These are phyloP conservation scores for Fratercula arctica DNA, from an alignment of 2,797 vertebrate species.

Conservation along the genomic window DNA sequence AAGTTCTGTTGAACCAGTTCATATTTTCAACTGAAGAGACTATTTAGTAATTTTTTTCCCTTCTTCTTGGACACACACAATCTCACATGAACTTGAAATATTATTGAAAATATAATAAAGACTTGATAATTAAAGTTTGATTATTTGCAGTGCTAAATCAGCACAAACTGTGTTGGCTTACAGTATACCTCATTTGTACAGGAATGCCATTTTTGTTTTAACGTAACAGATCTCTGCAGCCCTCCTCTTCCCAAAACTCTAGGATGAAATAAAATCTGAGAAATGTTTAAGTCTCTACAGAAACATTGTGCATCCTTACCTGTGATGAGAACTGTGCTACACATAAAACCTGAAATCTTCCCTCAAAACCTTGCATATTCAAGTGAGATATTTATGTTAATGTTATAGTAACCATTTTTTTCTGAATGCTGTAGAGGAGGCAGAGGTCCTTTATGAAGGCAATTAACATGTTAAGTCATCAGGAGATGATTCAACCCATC, in stretches of 20 bases:
- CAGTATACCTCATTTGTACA: neutral
- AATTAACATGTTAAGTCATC: neutral
- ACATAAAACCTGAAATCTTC: neutral
- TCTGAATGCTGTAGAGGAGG: neutral
- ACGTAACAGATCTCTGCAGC: neutral
- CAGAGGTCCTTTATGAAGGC: neutral
- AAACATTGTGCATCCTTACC: neutral
- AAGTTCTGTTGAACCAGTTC: neutral
- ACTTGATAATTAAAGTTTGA: neutral
- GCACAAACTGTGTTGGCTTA: neutral
- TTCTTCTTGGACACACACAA: neutral
- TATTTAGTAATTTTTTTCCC: neutral
- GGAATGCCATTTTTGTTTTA: neutral
- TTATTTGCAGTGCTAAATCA: neutral
- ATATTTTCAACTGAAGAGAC: neutral
- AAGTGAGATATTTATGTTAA: neutral
- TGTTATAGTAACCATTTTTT: neutral
- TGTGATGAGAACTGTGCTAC: neutral
- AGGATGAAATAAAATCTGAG: neutral
- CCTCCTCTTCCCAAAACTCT: neutral
- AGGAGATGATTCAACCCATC: neutral
- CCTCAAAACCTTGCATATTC: neutral
- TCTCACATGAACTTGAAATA: neutral
- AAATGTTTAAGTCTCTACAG: neutral
- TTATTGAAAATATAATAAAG: neutral